These are phyloP conservation scores for Drosophila nigritarsus DNA, from an alignment of 2,888 invertebrate genomes.

Conservation along the genomic window DNA sequence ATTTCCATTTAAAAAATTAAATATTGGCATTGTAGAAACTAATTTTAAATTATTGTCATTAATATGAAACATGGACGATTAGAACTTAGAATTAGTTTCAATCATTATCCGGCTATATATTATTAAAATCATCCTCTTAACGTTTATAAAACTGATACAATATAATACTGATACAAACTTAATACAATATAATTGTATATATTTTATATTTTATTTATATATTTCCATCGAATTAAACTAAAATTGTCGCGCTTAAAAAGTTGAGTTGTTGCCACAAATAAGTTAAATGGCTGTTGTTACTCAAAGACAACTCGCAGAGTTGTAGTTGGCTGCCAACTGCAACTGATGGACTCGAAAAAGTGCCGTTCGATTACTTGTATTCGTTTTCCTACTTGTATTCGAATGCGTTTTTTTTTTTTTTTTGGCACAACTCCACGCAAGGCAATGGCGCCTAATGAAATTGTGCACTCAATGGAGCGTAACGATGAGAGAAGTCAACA, in stretches of 20 bases:
- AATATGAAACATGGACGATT: neutral
- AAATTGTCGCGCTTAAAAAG: neutral
- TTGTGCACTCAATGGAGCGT: slow-evolving; percentile 80
- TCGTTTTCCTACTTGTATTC: neutral
- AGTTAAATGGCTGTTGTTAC: neutral
- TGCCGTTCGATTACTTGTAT: neutral
- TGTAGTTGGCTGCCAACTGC: slow-evolving; percentile 1
- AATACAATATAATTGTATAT: too few relatives aligned
- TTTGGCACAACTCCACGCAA: slow-evolving; percentile 12
- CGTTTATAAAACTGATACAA: neutral
- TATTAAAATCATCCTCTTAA: neutral
- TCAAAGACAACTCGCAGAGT: neutral
- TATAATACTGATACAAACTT: too few relatives aligned
- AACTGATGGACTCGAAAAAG: slow-evolving; percentile 3
- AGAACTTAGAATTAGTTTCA: neutral
- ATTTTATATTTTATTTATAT: neutral
- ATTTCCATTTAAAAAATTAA: neutral
- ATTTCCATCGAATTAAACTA: neutral
- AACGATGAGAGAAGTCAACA: slow-evolving; percentile 77
- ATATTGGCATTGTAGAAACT: neutral
- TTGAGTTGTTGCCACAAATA: neutral
- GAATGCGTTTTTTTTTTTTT: too few relatives aligned
- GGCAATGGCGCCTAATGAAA: slow-evolving; percentile 72
- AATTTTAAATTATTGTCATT: neutral
- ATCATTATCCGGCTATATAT: neutral